Evolutionary conservation across 2,113 vertebrate genomes (phyloP), one percentile per base, ranked within the genome.

Genomic region (Mesembrinibis cayennensis): DNA sequence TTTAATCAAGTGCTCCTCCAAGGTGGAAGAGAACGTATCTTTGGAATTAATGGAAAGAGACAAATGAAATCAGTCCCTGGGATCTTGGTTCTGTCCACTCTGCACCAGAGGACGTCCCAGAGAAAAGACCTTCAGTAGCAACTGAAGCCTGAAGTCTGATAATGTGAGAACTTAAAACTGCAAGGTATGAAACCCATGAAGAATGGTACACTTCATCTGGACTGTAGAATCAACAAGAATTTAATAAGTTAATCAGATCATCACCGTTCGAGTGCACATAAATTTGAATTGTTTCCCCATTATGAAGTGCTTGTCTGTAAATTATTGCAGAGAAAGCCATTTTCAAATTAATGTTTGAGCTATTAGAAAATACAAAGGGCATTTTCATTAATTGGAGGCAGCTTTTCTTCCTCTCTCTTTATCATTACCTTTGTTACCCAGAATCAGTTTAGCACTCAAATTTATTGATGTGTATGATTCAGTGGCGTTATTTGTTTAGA

Each of bases 221-320:
- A 95, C 83, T 96, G 91, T 97, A 97, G 98, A 98, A 98, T 98
- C 98, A 98, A 98, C 97, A 97, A 98, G 97, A 98, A 98, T 98
- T 97, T 98, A 98, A 98, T 98, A 98, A 97, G 98, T 98, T 98
- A 98, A 98, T 98, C 97, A 98, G 98, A 98, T 98, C 98, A 98
- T 97, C 97, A 97, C 82, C 45, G 0, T 98, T 97, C 74, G 80
- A 95, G 92, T 97, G 97, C 97, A 97, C 98, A 98, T 98, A 98
- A 98, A 98, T 98, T 98, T 98, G 98, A 98, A 98, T 98, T 98
- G 98, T 98, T 98, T 98, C 98, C 87, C 91, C 97, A 98, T 98
- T 98, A 98, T 97, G 97, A 97, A 97, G 91, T 98, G 97, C 97
- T 98, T 98, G 98, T 97, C 97, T 98, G 95, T 96, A 98, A 98